Evolutionary conservation across 2,113 vertebrate genomes (phyloP), one percentile per base, ranked within the genome.

Genomic region (Rhinopomastus cyanomelas): DNA sequence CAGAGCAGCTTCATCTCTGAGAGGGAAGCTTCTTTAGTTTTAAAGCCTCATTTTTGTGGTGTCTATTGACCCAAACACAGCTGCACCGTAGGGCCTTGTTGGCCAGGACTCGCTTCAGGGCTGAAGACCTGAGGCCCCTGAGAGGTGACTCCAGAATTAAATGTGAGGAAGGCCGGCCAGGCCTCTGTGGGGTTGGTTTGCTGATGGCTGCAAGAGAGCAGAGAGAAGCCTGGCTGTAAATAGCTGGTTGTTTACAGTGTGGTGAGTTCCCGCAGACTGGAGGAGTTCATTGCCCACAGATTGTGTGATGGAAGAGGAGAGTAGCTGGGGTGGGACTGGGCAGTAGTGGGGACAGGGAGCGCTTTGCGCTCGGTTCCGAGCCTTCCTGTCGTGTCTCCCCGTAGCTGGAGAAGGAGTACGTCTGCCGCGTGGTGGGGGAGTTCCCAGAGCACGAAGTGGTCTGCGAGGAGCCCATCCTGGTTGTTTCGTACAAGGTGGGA

Each of bases 341-440:
- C 1, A 26, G 30, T 55, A 12, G 15, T 6, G 5, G 20, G 51
- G 21, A 16, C 15, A 17, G 30, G 49, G 57, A 17, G 13, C 1
- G 6, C 36, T 69, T 62, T 29, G 10, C 6, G 2, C 9, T 29
- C 7, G 19, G 11, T 73, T 81, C 53, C 81, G 55, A 84, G 26
- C 6, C 44, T 83, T 59, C 2, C 27, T 84, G 16, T 92, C 5
- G 71, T 89, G 16, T 89, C 30, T 93, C 32, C 62, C 19, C 5
- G 8, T 86, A 99, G 99, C 95, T 99, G 92, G 98, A 99, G 83
- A 99, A 99, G 94, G 99, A 99, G 15, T 99, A 99, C 1, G 96
- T 99, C 29, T 99, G 99, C 81, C 97, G 99, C 12, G 99, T 99
- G 20, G 96, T 97, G 30, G 99, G 99, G 15, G 97, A 99, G 92